Conservation (phyloP, 1,140 invertebrate species). For the Chelonus insularis region DNA sequence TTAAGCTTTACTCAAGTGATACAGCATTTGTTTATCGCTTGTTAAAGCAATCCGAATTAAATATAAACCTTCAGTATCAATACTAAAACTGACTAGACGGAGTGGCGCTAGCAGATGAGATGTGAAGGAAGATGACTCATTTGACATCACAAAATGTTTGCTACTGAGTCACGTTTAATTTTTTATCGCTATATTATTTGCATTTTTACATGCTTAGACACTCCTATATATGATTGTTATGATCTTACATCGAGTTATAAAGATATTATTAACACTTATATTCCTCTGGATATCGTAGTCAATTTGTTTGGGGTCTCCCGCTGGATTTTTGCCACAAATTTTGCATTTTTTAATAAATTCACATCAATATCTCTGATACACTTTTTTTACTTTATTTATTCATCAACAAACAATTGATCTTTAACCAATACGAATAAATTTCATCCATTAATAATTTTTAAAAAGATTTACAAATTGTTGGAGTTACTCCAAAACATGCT, state of each 20-base stretch:
- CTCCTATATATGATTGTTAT: not conserved
- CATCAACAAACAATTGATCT: too few relatives aligned
- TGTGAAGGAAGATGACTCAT: not conserved
- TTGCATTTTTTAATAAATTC: too few relatives aligned
- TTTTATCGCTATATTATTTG: not conserved
- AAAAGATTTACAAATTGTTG: too few relatives aligned
- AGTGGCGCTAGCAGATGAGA: slow-evolving; percentile 49
- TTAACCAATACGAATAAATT: too few relatives aligned
- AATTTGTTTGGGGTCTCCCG: too few relatives aligned
- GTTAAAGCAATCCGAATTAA: slow-evolving; percentile 59
- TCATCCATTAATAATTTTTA: too few relatives aligned
- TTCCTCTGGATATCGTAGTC: too few relatives aligned
- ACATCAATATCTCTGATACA: too few relatives aligned
- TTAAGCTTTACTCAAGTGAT: slow-evolving; percentile 55
- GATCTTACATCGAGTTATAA: not conserved
- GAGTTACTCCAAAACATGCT: too few relatives aligned
- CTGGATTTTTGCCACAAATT: too few relatives aligned
- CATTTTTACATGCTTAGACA: not conserved
- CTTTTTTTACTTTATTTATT: too few relatives aligned
- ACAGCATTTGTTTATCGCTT: slow-evolving; percentile 61
- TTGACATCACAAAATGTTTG: slow-evolving; percentile 1
- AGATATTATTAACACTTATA: too few relatives aligned
- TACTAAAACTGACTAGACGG: slow-evolving; percentile 50
- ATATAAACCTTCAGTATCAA: slow-evolving; percentile 58
- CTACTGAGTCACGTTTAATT: not conserved